Evolutionary conservation across 2,888 invertebrate species (phyloP).

Genomic region (Rhorus exstirpatorius): DNA sequence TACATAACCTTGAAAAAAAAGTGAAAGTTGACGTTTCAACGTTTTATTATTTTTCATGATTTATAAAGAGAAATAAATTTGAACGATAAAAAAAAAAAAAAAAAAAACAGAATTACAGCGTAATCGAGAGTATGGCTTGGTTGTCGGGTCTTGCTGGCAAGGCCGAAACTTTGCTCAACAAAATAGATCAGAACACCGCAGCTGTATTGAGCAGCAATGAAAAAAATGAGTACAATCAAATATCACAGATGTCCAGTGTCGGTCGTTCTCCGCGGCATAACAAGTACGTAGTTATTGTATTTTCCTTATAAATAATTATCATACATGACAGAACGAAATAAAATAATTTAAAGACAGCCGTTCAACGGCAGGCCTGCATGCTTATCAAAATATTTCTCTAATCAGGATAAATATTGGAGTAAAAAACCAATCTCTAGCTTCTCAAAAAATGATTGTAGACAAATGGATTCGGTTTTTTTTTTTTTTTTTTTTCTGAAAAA

Average conservation of each 20-base stretch:
- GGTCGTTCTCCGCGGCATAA: conserved; percentile 77
- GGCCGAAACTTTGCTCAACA: conserved; percentile 91
- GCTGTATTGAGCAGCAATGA: conserved; percentile 87
- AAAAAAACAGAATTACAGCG: background rate
- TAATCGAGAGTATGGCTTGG: conserved; percentile 89
- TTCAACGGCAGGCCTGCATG: too few relatives aligned
- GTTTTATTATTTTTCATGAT: too few relatives aligned
- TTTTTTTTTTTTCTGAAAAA: too few relatives aligned
- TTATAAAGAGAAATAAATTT: too few relatives aligned
- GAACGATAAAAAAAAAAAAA: background rate
- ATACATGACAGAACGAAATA: background rate
- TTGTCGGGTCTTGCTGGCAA: conserved; percentile 90
- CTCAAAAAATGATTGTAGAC: too few relatives aligned
- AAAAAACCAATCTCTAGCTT: too few relatives aligned
- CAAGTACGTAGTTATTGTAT: conserved; percentile 34
- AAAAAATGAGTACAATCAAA: conserved; percentile 76
- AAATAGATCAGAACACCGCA: conserved; percentile 92
- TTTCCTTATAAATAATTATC: background rate
- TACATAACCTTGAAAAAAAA: too few relatives aligned
- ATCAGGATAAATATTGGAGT: too few relatives aligned
- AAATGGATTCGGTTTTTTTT: too few relatives aligned
- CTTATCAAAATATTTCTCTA: too few relatives aligned
- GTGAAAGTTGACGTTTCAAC: too few relatives aligned
- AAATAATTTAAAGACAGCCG: too few relatives aligned
- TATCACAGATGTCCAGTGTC: conserved; percentile 79